Evolutionary conservation across 2,113 vertebrate genomes (phyloP), one percentile per base, ranked within the genome.

Genomic region (Sphaerodactylus townsendi): DNA sequence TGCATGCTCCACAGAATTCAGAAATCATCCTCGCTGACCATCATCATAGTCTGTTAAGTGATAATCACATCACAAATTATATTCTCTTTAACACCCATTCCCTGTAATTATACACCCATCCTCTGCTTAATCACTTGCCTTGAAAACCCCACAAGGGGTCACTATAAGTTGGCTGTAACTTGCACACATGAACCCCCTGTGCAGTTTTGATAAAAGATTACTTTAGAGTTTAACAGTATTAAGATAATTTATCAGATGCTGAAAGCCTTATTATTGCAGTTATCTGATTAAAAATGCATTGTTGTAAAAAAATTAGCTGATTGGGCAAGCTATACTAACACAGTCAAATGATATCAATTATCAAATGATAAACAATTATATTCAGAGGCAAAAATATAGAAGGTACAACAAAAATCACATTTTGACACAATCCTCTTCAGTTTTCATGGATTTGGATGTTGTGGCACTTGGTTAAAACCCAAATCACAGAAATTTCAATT

Each of bases 171-270:
- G 9, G 44, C 44, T 44, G 44, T 9, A 44, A 44, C 44, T 44
- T 44, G 44, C 44, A 44, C 44, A 44, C 44, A 44, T 82, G 78
- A 81, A 90, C 89, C 56, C 72, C 66, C 81, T 85, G 81, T 73
- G 75, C 9, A 91, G 89, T 90, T 92, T 89, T 80, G 62, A 13
- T 72, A 85, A 89, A 19, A 72, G 69, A 2, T 35, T 79, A 85
- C 88, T 91, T 88, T 1, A 78, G 53, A 89, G 53, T 11, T 85
- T 90, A 90, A 88, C 2, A 80, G 62, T 88, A 53, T 9, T 86
- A 89, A 84, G 19, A 90, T 14, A 75, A 89, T 86, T 85, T 85
- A 77, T 28, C 64, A 90, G 88, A 1, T 39, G 41, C 39, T 30
- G 70, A 30, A 2, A 81, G 8, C 65, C 72, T 88, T n/a, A 69